Conservation (phyloP, 2,113 vertebrate genomes). For the Siphamia tubifer region DNA sequence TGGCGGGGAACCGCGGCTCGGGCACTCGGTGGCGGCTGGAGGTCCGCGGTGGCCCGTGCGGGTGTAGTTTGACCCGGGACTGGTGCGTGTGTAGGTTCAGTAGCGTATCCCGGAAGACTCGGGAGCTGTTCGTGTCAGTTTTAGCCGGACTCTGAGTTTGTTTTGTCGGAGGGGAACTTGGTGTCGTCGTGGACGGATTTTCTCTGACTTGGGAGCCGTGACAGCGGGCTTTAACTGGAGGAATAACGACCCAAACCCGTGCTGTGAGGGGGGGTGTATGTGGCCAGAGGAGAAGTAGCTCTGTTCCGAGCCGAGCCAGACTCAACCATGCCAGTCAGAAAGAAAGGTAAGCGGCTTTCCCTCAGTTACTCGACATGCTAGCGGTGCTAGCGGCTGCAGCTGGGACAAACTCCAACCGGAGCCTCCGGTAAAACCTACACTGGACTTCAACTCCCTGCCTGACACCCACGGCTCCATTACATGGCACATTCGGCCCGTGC, state of each 20-base stretch:
- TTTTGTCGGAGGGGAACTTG: constrained; percentile 33
- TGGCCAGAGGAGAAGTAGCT: constrained; percentile 26
- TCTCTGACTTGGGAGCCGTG: constrained; percentile 31
- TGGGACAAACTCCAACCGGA: constrained; percentile 1
- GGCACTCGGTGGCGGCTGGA: constrained; percentile 3
- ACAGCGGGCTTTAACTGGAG: constrained; percentile 12
- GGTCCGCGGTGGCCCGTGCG: not conserved
- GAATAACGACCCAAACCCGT: not conserved
- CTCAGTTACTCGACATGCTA: constrained; percentile 41
- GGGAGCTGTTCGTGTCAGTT: not conserved
- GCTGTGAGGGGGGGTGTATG: constrained; percentile 25
- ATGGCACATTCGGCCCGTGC: not conserved
- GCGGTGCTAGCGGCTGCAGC: constrained; percentile 42
- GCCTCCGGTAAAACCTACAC: not conserved
- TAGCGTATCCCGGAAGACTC: not conserved
- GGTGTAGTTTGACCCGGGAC: not conserved
- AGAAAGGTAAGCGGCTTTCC: constrained; percentile 86
- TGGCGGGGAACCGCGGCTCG: constrained; percentile 12
- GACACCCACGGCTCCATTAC: fast-evolving
- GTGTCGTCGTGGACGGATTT: constrained; percentile 34
- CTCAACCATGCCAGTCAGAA: constrained; percentile 88
- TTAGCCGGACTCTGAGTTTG: not conserved
- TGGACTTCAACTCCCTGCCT: not conserved
- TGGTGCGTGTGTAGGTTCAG: not conserved
- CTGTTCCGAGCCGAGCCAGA: constrained; percentile 37